Conservation (phyloP, 2,797 vertebrate species). For the Cephalopachus bancanus region DNA sequence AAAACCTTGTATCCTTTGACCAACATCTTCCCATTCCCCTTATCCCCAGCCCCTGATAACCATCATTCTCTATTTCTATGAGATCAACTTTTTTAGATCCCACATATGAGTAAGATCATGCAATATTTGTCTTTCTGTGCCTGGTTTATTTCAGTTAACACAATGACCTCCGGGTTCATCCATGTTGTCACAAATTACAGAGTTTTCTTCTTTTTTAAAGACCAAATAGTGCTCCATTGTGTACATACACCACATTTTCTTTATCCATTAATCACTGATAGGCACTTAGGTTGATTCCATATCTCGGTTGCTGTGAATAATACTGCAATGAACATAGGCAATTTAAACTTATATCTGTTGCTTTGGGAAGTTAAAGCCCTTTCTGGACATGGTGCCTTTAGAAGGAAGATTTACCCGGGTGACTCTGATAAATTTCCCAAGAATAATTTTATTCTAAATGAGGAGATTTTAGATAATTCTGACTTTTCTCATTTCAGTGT, state of each 20-base stretch:
- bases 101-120: neutral
- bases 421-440: neutral
- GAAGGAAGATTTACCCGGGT: slow-evolving; percentile 27
- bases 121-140: neutral
- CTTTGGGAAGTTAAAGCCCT: neutral
- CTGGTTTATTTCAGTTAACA: neutral
- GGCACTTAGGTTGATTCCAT: neutral
- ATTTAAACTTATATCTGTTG: slow-evolving; percentile 31
- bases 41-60: neutral
- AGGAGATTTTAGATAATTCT: slow-evolving; percentile 40
- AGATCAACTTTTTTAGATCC: neutral
- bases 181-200: neutral
- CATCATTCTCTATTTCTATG: neutral
- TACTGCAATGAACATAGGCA: neutral
- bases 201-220: neutral
- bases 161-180: neutral
- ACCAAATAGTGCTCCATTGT: neutral
- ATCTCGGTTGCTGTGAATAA: neutral
- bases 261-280: neutral
- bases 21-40: neutral
- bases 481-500: slow-evolving; percentile 18
- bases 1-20: neutral
- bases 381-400: neutral
- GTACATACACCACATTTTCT: neutral
- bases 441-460: neutral